Evolutionary conservation across 2,888 invertebrate species (phyloP), one percentile per base, ranked within the genome.

Genomic region (Odontothrips loti): DNA sequence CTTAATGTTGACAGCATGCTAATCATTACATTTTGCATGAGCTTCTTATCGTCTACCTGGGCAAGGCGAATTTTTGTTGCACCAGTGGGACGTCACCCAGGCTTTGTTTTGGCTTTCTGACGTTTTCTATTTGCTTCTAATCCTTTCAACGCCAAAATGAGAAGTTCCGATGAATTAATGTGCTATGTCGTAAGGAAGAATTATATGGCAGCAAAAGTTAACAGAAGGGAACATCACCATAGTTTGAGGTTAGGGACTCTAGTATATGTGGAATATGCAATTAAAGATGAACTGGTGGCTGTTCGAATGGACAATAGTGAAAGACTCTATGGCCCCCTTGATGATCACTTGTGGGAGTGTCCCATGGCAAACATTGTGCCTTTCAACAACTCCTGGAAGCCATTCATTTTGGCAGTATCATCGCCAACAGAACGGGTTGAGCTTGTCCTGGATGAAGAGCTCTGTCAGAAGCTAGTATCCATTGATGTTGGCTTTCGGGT

Each of bases 401-500:
- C 84, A 47, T 81, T 84, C 75, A 80, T 85, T 43, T 82, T 81
- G 80, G 83, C 85, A 34, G 82, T 84, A 75, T 78, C 83, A 79
- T 84, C 84, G 12, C 83, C 83, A 17, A 63, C 80, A 63, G 84
- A 84, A 78, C 82, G 82, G 79, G 82, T 84, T 80, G 48, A 47
- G 15, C 23, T 80, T 51, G 47, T 23, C 20, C 58, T 23, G 23
- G 82, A 85, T 75, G 68, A 80, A 47, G 79, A 80, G 34, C 81
- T 84, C 29, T 83, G 83, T 80, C 81, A 84, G 75, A 83, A 85
- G 82, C 82, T 85, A 51, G 82, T 82, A 51, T 79, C 82, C 48
- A 82, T 85, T 79, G 81, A 83, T 68, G 82, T 84, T 79, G 85
- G 84, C 47, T 82, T 81, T 58, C 80, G 82, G 78, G 85, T 85